Conservation (phyloP, 2,888 invertebrate species). For the Pandemis heparana region DNA sequence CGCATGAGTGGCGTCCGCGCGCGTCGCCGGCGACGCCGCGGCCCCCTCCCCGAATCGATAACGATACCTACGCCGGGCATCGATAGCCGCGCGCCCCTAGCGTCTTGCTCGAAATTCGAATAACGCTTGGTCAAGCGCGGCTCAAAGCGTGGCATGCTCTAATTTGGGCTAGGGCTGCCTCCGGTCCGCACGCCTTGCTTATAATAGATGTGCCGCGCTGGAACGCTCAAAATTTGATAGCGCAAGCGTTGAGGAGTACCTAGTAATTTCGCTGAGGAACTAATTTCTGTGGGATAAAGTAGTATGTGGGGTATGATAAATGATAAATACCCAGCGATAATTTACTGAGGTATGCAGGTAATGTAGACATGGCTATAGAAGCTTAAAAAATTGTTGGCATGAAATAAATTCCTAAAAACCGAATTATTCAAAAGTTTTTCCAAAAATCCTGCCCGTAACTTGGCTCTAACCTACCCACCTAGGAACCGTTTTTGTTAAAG, state of each 20-base stretch:
- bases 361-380: too few species aligned
- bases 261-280: not conserved
- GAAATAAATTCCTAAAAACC: too few species aligned
- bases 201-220: constrained; percentile 26
- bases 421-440: too few species aligned
- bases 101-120: constrained; percentile 80
- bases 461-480: too few species aligned
- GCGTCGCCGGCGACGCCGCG: constrained; percentile 65
- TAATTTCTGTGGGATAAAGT: not conserved
- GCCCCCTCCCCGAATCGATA: constrained; percentile 48
- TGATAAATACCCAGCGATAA: too few species aligned
- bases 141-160: constrained; percentile 77
- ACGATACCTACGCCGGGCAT: constrained; percentile 21
- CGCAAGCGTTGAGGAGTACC: not conserved
- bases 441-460: too few species aligned
- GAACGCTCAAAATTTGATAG: constrained; percentile 38
- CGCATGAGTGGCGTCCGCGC: constrained; percentile 80
- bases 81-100: constrained; percentile 46
- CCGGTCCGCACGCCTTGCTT: constrained; percentile 21
- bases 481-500: too few species aligned
- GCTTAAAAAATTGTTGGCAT: too few species aligned
- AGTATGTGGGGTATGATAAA: too few species aligned
- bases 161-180: constrained; percentile 69
- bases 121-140: constrained; percentile 83
- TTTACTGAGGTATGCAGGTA: too few species aligned